phyloP scores from a whole-genome alignment of 2,113 vertebrate species.

The Apus apus region DNA sequence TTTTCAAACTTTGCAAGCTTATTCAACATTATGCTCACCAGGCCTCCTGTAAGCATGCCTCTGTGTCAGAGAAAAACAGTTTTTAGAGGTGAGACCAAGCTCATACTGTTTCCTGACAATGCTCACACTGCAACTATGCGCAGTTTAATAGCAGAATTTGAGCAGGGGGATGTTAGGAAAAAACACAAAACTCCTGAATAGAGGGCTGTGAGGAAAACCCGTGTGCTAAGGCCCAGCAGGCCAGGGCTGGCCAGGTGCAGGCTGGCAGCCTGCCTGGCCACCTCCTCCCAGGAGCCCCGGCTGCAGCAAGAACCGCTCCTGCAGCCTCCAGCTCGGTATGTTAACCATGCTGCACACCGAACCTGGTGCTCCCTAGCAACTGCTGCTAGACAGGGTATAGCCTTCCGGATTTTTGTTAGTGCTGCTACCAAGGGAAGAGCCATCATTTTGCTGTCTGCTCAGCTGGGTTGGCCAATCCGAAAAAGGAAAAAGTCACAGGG shows the following conservation, averaged over 20 bases:
- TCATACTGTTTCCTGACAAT: fast-evolving
- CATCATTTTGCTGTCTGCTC: not conserved
- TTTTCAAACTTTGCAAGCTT: not conserved
- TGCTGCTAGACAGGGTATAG: not conserved
- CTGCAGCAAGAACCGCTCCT: not conserved
- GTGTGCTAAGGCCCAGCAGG: not conserved
- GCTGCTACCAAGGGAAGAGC: not conserved
- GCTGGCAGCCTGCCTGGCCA: fast-evolving
- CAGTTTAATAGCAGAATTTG: not conserved
- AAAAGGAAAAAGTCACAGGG: not conserved
- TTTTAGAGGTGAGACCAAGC: not conserved
- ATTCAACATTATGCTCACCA: not conserved
- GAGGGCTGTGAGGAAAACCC: not conserved
- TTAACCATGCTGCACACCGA: not conserved
- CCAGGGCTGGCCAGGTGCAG: not conserved
- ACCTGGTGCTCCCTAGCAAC: not conserved
- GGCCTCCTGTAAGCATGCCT: not conserved
- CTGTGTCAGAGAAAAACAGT: not conserved
- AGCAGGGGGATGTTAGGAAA: not conserved
- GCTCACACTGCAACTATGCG: not conserved
- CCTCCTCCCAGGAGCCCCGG: not conserved
- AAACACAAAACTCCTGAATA: fast-evolving
- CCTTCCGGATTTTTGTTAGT: not conserved
- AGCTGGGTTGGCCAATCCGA: not conserved
- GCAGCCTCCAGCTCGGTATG: not conserved